Evolutionary conservation across 2,888 invertebrate species (phyloP).

Genomic region (Automeris io): DNA sequence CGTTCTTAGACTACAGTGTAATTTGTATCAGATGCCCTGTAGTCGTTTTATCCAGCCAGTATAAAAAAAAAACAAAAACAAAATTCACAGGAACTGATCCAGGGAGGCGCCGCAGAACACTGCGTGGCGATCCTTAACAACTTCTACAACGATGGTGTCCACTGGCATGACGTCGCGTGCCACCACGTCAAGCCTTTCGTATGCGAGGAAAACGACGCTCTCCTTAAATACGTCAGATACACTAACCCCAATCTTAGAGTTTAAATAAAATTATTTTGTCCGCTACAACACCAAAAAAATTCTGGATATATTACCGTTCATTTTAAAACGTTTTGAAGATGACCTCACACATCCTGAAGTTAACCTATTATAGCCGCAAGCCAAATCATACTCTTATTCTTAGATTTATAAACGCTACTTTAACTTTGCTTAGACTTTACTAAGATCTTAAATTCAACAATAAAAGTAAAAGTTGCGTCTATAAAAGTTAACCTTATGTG

Average conservation of each 20-base stretch:
- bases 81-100: constrained; percentile 79
- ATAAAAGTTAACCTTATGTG: too few relatives aligned
- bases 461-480: too few relatives aligned
- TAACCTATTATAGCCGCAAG: too few relatives aligned
- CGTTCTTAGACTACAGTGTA: too few relatives aligned
- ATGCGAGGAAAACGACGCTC: constrained; percentile 91
- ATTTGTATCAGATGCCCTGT: too few relatives aligned
- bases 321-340: too few relatives aligned
- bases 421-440: too few relatives aligned
- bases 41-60: too few relatives aligned
- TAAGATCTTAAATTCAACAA: too few relatives aligned
- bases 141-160: constrained; percentile 93
- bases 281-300: constrained; percentile 13
- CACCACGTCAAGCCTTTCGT: constrained; percentile 93
- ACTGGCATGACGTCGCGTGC: constrained; percentile 95
- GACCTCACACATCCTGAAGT: too few relatives aligned
- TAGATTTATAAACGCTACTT: too few relatives aligned
- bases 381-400: too few relatives aligned
- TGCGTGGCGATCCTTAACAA: constrained; percentile 91
- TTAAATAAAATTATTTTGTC: constrained; percentile 43
- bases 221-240: constrained; percentile 90
- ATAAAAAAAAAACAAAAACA: background rate
- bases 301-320: constrained; percentile 2
- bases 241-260: constrained; percentile 87
- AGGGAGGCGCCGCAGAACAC: constrained; percentile 90